A percentile compares a stretch with the other conserved stretches of the same genome.
These are phyloP conservation scores for Leptopilina syphax DNA, from an alignment of 2,888 invertebrate genomes.

Conservation along the genomic window DNA sequence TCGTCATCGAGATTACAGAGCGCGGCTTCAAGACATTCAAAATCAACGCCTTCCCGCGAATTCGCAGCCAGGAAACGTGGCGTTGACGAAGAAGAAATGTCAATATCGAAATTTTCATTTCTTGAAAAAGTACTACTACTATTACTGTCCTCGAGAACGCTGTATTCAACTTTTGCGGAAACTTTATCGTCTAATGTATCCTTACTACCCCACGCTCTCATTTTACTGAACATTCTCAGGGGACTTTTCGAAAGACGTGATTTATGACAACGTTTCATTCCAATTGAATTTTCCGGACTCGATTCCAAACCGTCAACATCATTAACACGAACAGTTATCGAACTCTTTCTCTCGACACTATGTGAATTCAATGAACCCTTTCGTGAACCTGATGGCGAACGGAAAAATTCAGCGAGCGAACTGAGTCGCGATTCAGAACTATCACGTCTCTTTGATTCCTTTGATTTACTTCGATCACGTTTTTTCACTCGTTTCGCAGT, in stretches of 20 bases:
- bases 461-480: conserved; percentile 73
- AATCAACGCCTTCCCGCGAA: conserved; percentile 74
- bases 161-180: conserved; percentile 67
- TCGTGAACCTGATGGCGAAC: conserved; percentile 73
- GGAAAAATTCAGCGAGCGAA: conserved; percentile 72
- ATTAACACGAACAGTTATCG: conserved; percentile 67
- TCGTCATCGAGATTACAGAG: conserved; percentile 70
- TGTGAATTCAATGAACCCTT: conserved; percentile 71
- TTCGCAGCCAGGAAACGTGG: conserved; percentile 71
- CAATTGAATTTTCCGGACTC: conserved; percentile 71
- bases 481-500: conserved; percentile 70
- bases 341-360: conserved; percentile 68
- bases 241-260: conserved; percentile 73
- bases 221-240: conserved; percentile 70
- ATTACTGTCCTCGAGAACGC: conserved; percentile 62
- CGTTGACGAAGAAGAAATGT: conserved; percentile 48
- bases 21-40: conserved; percentile 72
- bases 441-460: conserved; percentile 72
- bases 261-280: conserved; percentile 65
- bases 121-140: conserved; percentile 61
- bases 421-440: conserved; percentile 73
- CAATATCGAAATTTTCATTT: conserved; percentile 47
- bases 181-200: conserved; percentile 69
- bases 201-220: conserved; percentile 72
- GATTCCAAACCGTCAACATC: conserved; percentile 70